Evolutionary conservation across 2,113 vertebrate genomes (phyloP), one percentile per base, ranked within the genome.

Genomic region (Poicephalus meyeri): DNA sequence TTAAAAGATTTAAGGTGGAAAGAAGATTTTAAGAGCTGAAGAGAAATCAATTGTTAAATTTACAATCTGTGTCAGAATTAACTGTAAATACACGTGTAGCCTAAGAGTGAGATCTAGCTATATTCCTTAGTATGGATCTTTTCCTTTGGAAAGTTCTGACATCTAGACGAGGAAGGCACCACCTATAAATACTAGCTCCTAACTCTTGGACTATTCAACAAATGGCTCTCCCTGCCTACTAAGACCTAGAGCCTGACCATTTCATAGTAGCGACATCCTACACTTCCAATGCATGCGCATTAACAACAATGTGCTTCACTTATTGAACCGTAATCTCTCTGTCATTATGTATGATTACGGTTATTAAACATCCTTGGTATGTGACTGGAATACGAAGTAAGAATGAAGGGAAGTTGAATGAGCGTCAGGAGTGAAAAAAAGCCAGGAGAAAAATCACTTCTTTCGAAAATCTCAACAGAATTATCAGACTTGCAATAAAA

Each of bases 91-190:
- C 4, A 26, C 7, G 29, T 15, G 41, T 8, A 2, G 25, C 7
- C 12, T 9, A 7, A 44, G n/a, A 72, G 29, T 1, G n/a, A 46
- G 55, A 46, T 19, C 18, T 12, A 19, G 49, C 35, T 47, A 18
- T 17, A 1, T 33, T 72, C 37, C 37, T 39, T 39, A 39, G 37
- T 39, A 39, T 39, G 37, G 37, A 39, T 39, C n/a, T 49, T 70
- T 85, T 69, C 81, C 50, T 86, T 37, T 65, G 71, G 70, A 92
- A 88, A 82, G 79, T 55, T 95, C 74, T 74, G 95, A 80, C 37
- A 69, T 65, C 71, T 46, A 88, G 83, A 88, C 74, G 83, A 88
- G 49, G 72, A 65, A 89, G 56, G 23, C 8, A 56, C 11, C 73
- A n/a, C 49, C 60, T n/a, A 1, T 20, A 17, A 89, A 39, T 1